These are phyloP conservation scores for Ammodytes dubius DNA, from an alignment of 2,113 vertebrate genomes.

Conservation along the genomic window DNA sequence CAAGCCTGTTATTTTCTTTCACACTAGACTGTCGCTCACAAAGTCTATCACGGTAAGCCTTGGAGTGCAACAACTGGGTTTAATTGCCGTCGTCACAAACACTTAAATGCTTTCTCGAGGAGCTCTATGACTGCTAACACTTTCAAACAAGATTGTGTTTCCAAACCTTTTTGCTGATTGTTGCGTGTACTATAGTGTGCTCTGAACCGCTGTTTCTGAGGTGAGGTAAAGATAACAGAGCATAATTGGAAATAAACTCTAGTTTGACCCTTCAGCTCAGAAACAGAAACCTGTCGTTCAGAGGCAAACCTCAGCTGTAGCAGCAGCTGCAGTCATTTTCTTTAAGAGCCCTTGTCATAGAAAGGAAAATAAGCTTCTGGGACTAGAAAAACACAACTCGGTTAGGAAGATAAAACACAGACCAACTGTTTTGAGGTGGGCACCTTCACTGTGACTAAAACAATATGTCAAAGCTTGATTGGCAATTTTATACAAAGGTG, in stretches of 20 bases:
- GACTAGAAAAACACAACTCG: conserved; percentile 39
- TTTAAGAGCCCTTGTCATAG: conserved; percentile 14
- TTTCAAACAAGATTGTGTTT: conserved; percentile 35
- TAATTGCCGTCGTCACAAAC: conserved; percentile 14
- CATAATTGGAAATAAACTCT: conserved; percentile 44
- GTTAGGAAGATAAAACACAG: conserved; percentile 20
- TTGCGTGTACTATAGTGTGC: neutral
- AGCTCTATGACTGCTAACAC: conserved; percentile 1
- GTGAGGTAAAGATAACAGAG: conserved; percentile 55
- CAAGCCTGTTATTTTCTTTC: neutral
- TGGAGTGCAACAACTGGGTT: neutral
- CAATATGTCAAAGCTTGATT: conserved; percentile 17
- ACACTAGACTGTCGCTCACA: conserved; percentile 3
- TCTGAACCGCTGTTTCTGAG: conserved; percentile 10
- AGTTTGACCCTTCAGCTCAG: conserved; percentile 18
- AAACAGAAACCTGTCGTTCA: conserved; percentile 23
- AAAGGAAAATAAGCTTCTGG: conserved; percentile 61
- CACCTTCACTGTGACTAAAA: conserved; percentile 10
- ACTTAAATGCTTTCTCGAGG: neutral
- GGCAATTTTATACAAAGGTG: conserved; percentile 22
- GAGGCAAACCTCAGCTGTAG: conserved; percentile 28
- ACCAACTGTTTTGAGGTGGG: neutral
- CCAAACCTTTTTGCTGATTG: neutral
- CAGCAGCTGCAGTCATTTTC: conserved; percentile 1
- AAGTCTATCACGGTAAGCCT: neutral